Evolutionary conservation across 2,888 invertebrate genomes (phyloP), one percentile per base, ranked within the genome.

Genomic region (Agrenia bidenticulata): DNA sequence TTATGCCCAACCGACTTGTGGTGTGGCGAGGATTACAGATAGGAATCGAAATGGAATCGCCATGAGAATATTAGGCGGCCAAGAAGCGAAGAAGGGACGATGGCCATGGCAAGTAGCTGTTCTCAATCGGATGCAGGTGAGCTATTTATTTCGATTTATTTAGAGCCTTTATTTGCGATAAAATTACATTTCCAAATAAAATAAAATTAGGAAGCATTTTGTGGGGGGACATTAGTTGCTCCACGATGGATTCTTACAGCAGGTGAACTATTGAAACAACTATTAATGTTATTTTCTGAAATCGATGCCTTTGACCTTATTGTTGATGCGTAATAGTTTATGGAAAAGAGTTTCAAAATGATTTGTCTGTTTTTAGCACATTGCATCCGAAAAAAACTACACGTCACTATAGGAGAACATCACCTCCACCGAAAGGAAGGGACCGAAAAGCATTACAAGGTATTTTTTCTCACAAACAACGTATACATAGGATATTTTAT

Each of bases 101-200:
- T 96, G 95, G 94, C 69, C 66, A 0, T 95, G 95, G 94, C 94
- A 94, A 82, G 93, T 92, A 21, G 94, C 91, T 59, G 87, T 96
- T 60, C 84, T 95, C 66, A 94, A 94, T 80, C 84, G 88, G 77
- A 88, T 86, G 80, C 87, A 87, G 84, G 91, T 90, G 26, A 21
- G 13, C 5, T 17, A 42, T 37, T 23, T 26, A 17, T n/a, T 7
- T 55, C 17, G 39, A 15, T 39, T 39, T 39, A 15, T 15, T 39
- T 39, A 39, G 15, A 45, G 45, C 15, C 5, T 17, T 9, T 17
- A 9, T 19, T 19, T 45, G 5, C 15, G 4, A 45, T 5, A n/a
- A 45, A 45, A 19, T 15, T 5, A 9, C n/a, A 45, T 17, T 45
- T 4, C n/a, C 5, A 45, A 32, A 32, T 32, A 32, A 17, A 74